Conservation (phyloP, 2,888 invertebrate genomes). For the Timema cristinae region DNA sequence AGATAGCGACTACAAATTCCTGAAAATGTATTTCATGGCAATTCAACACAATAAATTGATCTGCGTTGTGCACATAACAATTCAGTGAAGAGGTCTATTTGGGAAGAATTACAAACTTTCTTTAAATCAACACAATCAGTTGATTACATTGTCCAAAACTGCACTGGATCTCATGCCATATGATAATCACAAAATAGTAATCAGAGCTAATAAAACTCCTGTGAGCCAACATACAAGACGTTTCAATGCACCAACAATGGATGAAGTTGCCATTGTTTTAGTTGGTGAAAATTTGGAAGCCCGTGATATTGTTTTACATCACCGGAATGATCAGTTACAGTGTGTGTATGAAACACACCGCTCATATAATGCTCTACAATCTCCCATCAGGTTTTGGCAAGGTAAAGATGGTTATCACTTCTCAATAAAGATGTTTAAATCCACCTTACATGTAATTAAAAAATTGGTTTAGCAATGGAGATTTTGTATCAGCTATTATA, state of each 20-base stretch:
- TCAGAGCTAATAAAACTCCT: not conserved
- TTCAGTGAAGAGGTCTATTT: conserved; percentile 4
- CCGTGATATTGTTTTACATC: conserved; percentile 37
- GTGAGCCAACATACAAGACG: not conserved
- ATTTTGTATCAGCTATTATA: too few species aligned
- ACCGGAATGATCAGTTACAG: conserved; percentile 33
- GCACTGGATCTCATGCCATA: conserved; percentile 7
- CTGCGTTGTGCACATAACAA: not conserved
- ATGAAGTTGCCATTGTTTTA: conserved; percentile 38
- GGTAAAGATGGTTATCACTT: conserved; percentile 29
- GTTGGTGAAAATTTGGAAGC: conserved; percentile 31
- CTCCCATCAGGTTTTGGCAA: conserved; percentile 41
- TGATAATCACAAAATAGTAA: not conserved
- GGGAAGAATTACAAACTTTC: not conserved
- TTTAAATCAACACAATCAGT: too few species aligned
- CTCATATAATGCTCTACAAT: conserved; percentile 41
- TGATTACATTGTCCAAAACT: not conserved
- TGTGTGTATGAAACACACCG: conserved; percentile 38
- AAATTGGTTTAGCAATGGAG: too few species aligned
- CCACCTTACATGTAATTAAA: too few species aligned
- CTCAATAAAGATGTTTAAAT: too few species aligned
- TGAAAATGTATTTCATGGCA: not conserved
- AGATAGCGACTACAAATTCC: not conserved
- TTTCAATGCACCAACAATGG: conserved; percentile 17
- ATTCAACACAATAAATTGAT: not conserved